phyloP scores from a whole-genome alignment of 2,888 invertebrate genomes.

The Elysia crispata region DNA sequence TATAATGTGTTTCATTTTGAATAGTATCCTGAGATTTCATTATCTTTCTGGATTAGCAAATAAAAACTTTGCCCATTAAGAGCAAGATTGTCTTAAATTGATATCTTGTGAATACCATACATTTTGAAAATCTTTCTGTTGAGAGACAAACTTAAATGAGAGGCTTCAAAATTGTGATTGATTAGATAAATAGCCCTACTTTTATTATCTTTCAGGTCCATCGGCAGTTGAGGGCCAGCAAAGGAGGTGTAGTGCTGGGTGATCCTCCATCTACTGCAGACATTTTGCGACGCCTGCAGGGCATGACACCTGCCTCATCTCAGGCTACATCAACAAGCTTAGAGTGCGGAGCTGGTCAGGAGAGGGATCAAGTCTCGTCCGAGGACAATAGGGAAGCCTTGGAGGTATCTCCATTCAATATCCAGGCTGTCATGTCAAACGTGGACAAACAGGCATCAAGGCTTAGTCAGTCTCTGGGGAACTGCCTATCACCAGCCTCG shows the following conservation, averaged over 20 bases:
- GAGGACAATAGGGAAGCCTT: constrained; percentile 15
- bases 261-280: constrained; percentile 65
- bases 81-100: no score
- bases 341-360: background rate
- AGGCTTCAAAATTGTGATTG: no score
- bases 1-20: no score
- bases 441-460: constrained; percentile 72
- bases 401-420: constrained; percentile 70
- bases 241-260: constrained; percentile 81
- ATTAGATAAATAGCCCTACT: no score
- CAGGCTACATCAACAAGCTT: background rate
- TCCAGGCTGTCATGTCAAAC: constrained; percentile 71
- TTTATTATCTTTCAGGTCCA: constrained; percentile 79
- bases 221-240: constrained; percentile 80
- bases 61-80: no score
- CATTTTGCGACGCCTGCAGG: constrained; percentile 49
- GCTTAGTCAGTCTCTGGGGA: constrained; percentile 70
- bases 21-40: no score
- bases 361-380: background rate
- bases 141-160: no score
- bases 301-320: background rate
- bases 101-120: no score
- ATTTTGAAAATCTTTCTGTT: no score
- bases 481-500: constrained; percentile 68
- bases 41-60: no score